Base-by-base conservation (phyloP, 1,140 invertebrate species). In the Bombus confusus region DNA sequence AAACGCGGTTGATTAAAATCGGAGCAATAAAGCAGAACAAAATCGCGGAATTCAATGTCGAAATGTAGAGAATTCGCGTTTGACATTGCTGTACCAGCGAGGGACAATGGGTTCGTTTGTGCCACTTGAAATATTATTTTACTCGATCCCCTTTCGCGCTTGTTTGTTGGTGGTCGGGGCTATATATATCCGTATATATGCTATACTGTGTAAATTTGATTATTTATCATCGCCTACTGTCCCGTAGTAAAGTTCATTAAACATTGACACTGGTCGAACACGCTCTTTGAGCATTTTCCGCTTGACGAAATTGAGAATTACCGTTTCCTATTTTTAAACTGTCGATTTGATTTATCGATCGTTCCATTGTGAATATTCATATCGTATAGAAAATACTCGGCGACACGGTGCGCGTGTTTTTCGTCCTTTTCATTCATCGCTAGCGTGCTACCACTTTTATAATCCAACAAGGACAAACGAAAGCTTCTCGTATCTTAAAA, bases 71-170 rank as follows among this genome's bases (percentile, higher is more conserved):
- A 76, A 78, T 78, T 41, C 37, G n/a, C 37, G 37, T 41, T n/a
- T 15, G 13, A 39, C 39, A 13, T 62, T 15, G 31, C 6, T 9
- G 15, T 13, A 52, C 31, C 41, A 52, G 12, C 9, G 1, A n/a
- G 43, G 43, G n/a, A 41, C 37, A 64, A 64, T 78, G 28, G 18
- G 34, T 78, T 64, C 75, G 59, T 78, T 78, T 43, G 75, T 34
- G 6, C 4, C 57, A 41, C 57, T 78, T 41, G 75, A 78, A 78
- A 64, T 78, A 64, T 62, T 78, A 78, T 78, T 62, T 78, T 52
- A 47, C 73, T 64, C 57, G 75, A 64, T 41, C 18, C 75, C 28
- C 25, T 77, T 39, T 10, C 37, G 52, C 3, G 22, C 28, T 41
- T 64, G 59, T 34, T 62, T 78, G 57, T 52, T 31, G 9, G 28